These are phyloP conservation scores for Chrysina gloriosa DNA, from an alignment of 2,888 invertebrate species.

Conservation along the genomic window DNA sequence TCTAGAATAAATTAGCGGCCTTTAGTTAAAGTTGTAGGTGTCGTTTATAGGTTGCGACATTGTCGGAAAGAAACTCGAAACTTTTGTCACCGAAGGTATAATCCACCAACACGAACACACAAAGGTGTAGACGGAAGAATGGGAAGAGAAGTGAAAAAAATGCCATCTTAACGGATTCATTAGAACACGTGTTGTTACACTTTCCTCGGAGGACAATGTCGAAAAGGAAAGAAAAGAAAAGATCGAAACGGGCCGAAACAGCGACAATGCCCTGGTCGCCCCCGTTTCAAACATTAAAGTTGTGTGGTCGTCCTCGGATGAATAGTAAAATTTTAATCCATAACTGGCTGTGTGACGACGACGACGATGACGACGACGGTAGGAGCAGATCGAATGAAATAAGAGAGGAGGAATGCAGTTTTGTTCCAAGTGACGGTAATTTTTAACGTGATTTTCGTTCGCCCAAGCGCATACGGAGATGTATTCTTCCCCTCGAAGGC, in stretches of 20 bases:
- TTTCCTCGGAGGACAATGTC: constrained; percentile 24
- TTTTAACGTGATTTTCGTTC: constrained; percentile 53
- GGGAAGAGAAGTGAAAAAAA: background rate
- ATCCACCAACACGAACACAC: constrained; percentile 11
- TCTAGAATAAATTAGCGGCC: constrained; percentile 10
- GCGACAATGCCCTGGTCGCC: constrained; percentile 19
- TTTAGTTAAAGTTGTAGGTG: constrained; percentile 23
- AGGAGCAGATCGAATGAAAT: constrained; percentile 7
- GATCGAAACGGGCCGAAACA: constrained; percentile 14
- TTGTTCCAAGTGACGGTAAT: constrained; percentile 56
- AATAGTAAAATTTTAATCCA: constrained; percentile 54
- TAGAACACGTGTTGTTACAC: constrained; percentile 26
- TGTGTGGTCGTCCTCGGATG: constrained; percentile 43
- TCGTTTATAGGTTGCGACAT: constrained; percentile 12
- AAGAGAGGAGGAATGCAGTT: constrained; percentile 49
- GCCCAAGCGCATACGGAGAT: background rate
- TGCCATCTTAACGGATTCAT: constrained; percentile 31
- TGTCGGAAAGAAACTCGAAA: constrained; percentile 14
- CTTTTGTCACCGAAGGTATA: constrained; percentile 17
- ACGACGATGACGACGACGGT: constrained; percentile 35
- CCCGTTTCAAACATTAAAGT: constrained; percentile 25
- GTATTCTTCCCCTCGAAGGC: background rate
- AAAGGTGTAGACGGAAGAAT: constrained; percentile 7
- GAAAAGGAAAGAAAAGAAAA: constrained; percentile 20
- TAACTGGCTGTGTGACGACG: constrained; percentile 55